Conservation (phyloP, 2,888 invertebrate genomes). For the Scaptomyza reducta region DNA sequence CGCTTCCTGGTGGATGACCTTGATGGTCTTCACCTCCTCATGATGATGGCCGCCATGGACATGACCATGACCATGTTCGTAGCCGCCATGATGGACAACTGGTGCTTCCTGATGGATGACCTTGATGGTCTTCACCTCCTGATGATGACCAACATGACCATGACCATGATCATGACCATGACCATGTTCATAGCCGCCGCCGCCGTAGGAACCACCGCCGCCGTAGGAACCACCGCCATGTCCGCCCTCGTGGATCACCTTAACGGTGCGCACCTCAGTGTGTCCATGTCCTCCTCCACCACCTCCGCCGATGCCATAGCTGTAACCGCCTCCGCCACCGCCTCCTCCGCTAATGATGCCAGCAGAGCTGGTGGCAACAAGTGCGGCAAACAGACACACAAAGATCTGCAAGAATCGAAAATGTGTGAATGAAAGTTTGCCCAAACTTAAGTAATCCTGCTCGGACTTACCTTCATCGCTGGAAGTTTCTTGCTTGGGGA, state of each 20-base stretch:
- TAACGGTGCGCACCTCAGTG: constrained; percentile 58
- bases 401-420: constrained; percentile 55
- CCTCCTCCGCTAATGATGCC: constrained; percentile 62
- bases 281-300: constrained; percentile 35
- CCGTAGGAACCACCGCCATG: constrained; percentile 20
- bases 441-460: background rate
- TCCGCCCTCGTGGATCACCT: constrained; percentile 59
- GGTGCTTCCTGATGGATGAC: constrained; percentile 58
- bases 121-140: constrained; percentile 54
- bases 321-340: constrained; percentile 23
- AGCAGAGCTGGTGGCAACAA: constrained; percentile 67
- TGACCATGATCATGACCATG: constrained; percentile 1
- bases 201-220: constrained; percentile 11
- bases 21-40: constrained; percentile 36
- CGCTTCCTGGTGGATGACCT: constrained; percentile 38
- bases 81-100: constrained; percentile 20
- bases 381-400: constrained; percentile 66
- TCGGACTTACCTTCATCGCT: constrained; percentile 67
- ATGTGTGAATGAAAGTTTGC: background rate
- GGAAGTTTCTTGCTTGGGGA: constrained; percentile 75
- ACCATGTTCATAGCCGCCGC: constrained; percentile 16
- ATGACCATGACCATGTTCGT: constrained; percentile 20
- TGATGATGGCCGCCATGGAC: constrained; percentile 34
- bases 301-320: constrained; percentile 55
- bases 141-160: constrained; percentile 15